These are phyloP conservation scores for Blomia tropicalis DNA, from an alignment of 2,888 invertebrate species.

Conservation along the genomic window DNA sequence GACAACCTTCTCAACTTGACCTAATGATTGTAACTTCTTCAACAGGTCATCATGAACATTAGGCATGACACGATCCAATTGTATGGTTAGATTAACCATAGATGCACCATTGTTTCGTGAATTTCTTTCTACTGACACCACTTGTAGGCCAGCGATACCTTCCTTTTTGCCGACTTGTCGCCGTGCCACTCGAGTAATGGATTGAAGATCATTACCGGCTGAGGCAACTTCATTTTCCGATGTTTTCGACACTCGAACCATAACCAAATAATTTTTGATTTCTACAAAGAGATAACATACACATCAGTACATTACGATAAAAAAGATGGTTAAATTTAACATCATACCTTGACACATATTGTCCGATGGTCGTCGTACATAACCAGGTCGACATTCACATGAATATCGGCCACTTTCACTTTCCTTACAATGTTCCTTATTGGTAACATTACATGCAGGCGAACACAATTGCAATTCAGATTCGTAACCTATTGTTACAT, in stretches of 20 bases:
- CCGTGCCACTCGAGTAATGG: constrained; percentile 28
- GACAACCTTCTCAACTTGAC: constrained; percentile 32
- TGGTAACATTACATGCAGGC: constrained; percentile 31
- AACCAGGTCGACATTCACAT: constrained; percentile 32
- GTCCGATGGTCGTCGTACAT: constrained; percentile 29
- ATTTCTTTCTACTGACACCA: constrained; percentile 26
- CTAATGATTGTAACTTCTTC: constrained; percentile 15
- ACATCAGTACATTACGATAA: no score
- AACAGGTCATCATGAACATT: constrained; percentile 21
- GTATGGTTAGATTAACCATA: constrained; percentile 54
- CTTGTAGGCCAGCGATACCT: constrained; percentile 20
- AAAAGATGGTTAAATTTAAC: no score
- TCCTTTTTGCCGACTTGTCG: constrained; percentile 29
- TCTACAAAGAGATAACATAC: constrained; percentile 44
- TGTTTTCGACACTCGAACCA: constrained; percentile 52
- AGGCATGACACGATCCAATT: constrained; percentile 38
- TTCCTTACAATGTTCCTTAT: constrained; percentile 31
- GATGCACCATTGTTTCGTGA: constrained; percentile 39
- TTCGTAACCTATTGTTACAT: not conserved
- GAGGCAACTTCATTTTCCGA: constrained; percentile 39
- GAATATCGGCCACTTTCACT: constrained; percentile 27
- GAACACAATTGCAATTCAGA: constrained; percentile 27
- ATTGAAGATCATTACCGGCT: constrained; percentile 40
- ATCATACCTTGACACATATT: constrained; percentile 31
- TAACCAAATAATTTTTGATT: constrained; percentile 66